Evolutionary conservation across 2,113 vertebrate genomes (phyloP).

Genomic region (Oncorhynchus masou): DNA sequence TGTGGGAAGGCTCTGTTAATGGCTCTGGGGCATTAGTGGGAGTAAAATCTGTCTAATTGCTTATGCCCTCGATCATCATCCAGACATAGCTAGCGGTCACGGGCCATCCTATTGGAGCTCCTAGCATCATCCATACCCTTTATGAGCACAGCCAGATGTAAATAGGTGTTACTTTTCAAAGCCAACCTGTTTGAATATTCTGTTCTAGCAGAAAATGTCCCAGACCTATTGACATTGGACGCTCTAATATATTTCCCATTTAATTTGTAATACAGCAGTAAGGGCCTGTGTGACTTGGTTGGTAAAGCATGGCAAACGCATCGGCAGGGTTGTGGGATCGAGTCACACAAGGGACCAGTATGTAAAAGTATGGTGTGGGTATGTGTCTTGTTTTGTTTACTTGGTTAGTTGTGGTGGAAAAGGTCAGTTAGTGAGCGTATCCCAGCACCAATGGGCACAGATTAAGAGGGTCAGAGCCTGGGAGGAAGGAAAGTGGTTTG

Average conservation of each 20-base stretch:
- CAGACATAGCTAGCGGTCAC: no score
- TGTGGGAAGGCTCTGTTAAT: conserved; percentile 43
- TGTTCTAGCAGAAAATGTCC: not conserved
- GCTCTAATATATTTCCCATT: not conserved
- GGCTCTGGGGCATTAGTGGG: conserved; percentile 41
- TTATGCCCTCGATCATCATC: conserved; percentile 36
- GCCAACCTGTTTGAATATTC: no score
- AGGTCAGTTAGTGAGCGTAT: not conserved
- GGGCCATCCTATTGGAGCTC: conserved; percentile 55
- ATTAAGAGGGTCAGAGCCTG: no score
- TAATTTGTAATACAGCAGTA: not conserved
- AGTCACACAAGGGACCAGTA: no score
- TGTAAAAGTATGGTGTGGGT: not conserved
- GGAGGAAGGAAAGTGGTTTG: not conserved
- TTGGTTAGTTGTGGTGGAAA: not conserved
- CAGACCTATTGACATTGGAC: conserved; percentile 1
- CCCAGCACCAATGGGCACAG: no score
- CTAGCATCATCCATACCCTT: not conserved
- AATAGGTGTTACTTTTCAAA: no score
- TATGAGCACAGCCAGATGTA: no score
- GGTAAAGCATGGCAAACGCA: no score
- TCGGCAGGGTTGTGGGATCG: no score
- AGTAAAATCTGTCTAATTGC: conserved; percentile 31
- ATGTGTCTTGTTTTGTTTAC: not conserved
- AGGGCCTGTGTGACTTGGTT: not conserved